Percentiles rank a stretch among this genome's conserved stretches.
Conservation (phyloP, 2,888 invertebrate genomes). For the Melipona bicolor region DNA sequence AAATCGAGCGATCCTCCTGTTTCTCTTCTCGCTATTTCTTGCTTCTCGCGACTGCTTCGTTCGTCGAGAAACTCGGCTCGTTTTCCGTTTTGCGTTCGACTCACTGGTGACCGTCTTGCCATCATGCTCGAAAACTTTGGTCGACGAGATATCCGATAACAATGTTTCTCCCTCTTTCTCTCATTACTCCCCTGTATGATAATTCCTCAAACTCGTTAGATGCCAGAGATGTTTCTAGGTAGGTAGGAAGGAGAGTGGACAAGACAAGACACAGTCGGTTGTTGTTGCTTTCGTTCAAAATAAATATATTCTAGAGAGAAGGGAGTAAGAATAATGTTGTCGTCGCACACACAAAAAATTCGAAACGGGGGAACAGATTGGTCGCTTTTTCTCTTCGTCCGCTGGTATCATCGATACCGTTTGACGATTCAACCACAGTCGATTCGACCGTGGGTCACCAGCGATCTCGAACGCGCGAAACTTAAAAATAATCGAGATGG, state of each 20-base stretch:
- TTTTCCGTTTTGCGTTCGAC: background rate
- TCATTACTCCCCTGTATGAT: no score
- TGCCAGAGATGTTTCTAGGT: background rate
- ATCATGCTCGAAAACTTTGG: background rate
- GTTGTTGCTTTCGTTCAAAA: conserved; percentile 19
- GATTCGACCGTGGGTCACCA: conserved; percentile 20
- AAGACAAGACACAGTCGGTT: conserved; percentile 19
- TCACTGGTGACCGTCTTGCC: conserved; percentile 17
- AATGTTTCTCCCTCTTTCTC: background rate
- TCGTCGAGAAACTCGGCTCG: background rate
- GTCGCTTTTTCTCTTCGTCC: background rate
- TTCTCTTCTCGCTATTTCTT: background rate
- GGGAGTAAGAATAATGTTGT: conserved; percentile 1
- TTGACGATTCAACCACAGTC: background rate
- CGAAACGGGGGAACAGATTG: conserved; percentile 3
- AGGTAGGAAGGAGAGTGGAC: background rate
- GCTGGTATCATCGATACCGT: background rate
- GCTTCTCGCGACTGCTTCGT: background rate
- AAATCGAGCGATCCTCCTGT: conserved; percentile 11
- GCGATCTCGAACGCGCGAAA: conserved; percentile 10
- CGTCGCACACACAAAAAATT: background rate
- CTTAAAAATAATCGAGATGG: background rate
- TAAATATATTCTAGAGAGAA: conserved; percentile 33
- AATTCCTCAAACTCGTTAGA: background rate
- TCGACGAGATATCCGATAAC: background rate